Percentiles rank a stretch among this genome's conserved stretches.
Conservation (phyloP, 2,797 vertebrate genomes). For the Lagodon rhomboides region DNA sequence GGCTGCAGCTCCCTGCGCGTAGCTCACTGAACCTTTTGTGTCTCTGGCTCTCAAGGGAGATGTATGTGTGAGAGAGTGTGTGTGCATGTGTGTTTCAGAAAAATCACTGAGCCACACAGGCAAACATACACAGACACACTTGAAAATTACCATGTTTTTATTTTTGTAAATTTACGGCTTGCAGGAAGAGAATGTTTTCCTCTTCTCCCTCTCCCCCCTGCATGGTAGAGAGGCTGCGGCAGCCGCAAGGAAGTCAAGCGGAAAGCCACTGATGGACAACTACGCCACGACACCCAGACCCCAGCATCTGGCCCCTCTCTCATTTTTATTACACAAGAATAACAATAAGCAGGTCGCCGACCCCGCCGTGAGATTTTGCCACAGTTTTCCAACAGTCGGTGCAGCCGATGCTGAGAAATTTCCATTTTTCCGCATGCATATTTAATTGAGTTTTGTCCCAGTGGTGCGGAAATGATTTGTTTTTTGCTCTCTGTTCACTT, state of each 20-base stretch:
- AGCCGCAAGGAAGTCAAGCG: slow-evolving; percentile 81
- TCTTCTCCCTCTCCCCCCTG: slow-evolving; percentile 36
- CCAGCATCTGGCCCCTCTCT: slow-evolving; percentile 86
- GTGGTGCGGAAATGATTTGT: slow-evolving; percentile 93
- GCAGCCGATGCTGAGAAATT: slow-evolving; percentile 88
- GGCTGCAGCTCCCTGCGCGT: slow-evolving; percentile 66
- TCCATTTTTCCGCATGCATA: slow-evolving; percentile 91
- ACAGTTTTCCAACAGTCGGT: slow-evolving; percentile 87
- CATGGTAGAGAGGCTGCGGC: slow-evolving; percentile 58
- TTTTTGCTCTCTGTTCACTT: slow-evolving; percentile 93
- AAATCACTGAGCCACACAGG: slow-evolving; percentile 70
- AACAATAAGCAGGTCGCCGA: slow-evolving; percentile 90
- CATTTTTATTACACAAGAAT: slow-evolving; percentile 90
- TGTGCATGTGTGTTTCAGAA: slow-evolving; percentile 61
- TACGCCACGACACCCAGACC: slow-evolving; percentile 80
- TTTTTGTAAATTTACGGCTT: slow-evolving; percentile 81
- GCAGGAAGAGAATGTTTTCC: slow-evolving; percentile 70
- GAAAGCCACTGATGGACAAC: slow-evolving; percentile 87
- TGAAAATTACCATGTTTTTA: slow-evolving; percentile 77
- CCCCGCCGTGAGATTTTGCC: slow-evolving; percentile 85
- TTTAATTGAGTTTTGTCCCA: slow-evolving; percentile 93
- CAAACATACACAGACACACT: slow-evolving; percentile 66
- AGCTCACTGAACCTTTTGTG: slow-evolving; percentile 77
- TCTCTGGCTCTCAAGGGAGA: slow-evolving; percentile 68
- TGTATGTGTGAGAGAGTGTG: slow-evolving; percentile 53